These are phyloP conservation scores for Meganola albula DNA, from an alignment of 2,888 invertebrate genomes.

Conservation along the genomic window DNA sequence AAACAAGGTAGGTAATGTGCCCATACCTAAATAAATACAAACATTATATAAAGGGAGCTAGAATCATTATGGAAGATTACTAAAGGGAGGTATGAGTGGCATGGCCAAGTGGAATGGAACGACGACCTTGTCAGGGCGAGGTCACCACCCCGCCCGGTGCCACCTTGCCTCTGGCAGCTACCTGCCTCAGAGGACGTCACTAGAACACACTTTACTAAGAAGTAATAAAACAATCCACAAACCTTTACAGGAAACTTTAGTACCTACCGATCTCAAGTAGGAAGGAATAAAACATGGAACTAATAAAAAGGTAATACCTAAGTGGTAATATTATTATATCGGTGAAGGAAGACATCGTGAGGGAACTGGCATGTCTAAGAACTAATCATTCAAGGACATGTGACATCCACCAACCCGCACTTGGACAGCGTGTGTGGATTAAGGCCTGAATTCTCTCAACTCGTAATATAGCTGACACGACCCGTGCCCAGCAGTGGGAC, in stretches of 20 bases:
- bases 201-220: conserved; percentile 35
- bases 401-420: too few relatives aligned
- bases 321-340: too few relatives aligned
- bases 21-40: conserved; percentile 8
- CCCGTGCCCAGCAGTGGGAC: too few relatives aligned
- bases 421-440: too few relatives aligned
- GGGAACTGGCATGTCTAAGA: too few relatives aligned
- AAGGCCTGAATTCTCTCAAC: too few relatives aligned
- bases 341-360: too few relatives aligned
- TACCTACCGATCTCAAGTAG: too few relatives aligned
- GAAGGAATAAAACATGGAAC: too few relatives aligned
- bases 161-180: conserved; percentile 42
- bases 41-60: conserved; percentile 23
- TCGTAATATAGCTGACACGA: too few relatives aligned
- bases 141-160: conserved; percentile 45
- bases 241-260: conserved; percentile 13
- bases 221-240: conserved; percentile 29
- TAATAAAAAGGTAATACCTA: too few relatives aligned
- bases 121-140: conserved; percentile 69
- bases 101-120: conserved; percentile 59
- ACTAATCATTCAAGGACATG: too few relatives aligned
- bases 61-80: conserved; percentile 56
- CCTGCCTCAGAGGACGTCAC: conserved; percentile 61
- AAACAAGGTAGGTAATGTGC: neutral
- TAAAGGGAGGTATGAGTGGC: conserved; percentile 48